Percentiles rank a stretch among this genome's conserved stretches.
phyloP scores from a whole-genome alignment of 2,888 invertebrate species.

The Lasioglossum vierecki region DNA sequence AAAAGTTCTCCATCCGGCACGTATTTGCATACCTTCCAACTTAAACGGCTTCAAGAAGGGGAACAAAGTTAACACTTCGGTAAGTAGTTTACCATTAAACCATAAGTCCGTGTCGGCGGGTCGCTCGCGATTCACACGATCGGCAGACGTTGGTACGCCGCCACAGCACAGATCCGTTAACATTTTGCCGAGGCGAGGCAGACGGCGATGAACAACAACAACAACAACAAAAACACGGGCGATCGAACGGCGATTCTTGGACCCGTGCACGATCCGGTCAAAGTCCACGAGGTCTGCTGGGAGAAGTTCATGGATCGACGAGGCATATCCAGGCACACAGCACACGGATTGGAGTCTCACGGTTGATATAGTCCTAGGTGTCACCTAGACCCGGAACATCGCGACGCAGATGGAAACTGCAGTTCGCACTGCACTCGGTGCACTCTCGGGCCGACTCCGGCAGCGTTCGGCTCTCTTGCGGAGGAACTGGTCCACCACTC shows the following conservation, averaged over 20 bases:
- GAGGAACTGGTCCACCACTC: slow-evolving; percentile 52
- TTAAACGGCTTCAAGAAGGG: slow-evolving; percentile 37
- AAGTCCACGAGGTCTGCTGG: background rate
- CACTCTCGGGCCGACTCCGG: slow-evolving; percentile 25
- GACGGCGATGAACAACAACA: background rate
- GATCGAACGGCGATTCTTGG: background rate
- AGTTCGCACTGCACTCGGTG: slow-evolving; percentile 33
- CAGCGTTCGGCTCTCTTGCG: slow-evolving; percentile 42
- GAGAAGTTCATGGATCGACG: background rate
- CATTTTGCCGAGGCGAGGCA: background rate
- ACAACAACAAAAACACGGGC: background rate
- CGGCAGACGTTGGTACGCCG: background rate
- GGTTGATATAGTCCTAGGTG: background rate
- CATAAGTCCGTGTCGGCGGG: slow-evolving; percentile 33
- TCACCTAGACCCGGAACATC: slow-evolving; percentile 9
- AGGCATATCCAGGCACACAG: slow-evolving; percentile 12
- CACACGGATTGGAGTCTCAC: background rate
- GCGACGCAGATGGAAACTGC: slow-evolving; percentile 29
- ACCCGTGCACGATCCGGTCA: background rate
- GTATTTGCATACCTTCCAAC: slow-evolving; percentile 55
- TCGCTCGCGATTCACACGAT: slow-evolving; percentile 37
- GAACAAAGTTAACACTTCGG: slow-evolving; percentile 48
- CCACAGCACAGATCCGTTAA: slow-evolving; percentile 1
- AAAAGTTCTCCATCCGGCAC: slow-evolving; percentile 41
- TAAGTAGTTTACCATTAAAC: slow-evolving; percentile 50